A percentile compares a stretch with the other conserved stretches of the same genome.
These are phyloP conservation scores for Drosophila conformis DNA, from an alignment of 2,888 invertebrate species.

Conservation along the genomic window DNA sequence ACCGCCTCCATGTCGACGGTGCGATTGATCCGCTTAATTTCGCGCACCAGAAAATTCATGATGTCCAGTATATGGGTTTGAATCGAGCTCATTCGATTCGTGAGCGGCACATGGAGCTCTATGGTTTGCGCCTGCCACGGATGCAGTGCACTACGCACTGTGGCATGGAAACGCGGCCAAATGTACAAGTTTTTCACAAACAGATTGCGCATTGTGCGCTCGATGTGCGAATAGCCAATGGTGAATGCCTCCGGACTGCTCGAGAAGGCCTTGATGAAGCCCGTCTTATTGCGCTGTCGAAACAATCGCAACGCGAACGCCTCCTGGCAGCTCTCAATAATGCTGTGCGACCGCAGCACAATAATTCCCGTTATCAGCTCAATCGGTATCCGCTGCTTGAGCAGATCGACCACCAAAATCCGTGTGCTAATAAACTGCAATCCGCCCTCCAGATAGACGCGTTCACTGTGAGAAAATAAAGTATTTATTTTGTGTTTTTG, in stretches of 20 bases:
- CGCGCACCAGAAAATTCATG: slow-evolving; percentile 96
- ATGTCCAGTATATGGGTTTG: slow-evolving; percentile 96
- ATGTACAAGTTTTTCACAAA: slow-evolving; percentile 96
- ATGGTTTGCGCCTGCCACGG: slow-evolving; percentile 90
- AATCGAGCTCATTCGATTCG: slow-evolving; percentile 91
- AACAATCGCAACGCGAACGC: slow-evolving; percentile 97
- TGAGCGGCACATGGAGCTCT: slow-evolving; percentile 94
- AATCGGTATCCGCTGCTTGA: slow-evolving; percentile 95
- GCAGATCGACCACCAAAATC: slow-evolving; percentile 97
- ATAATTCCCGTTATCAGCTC: slow-evolving; percentile 95
- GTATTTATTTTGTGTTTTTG: neutral
- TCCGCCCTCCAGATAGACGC: slow-evolving; percentile 96
- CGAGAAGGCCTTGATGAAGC: slow-evolving; percentile 98
- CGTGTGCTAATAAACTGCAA: slow-evolving; percentile 97
- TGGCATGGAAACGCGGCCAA: slow-evolving; percentile 92
- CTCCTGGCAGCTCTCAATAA: slow-evolving; percentile 96
- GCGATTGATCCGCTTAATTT: slow-evolving; percentile 94
- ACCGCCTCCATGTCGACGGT: slow-evolving; percentile 92
- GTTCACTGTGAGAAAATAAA: slow-evolving; percentile 87
- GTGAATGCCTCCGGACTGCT: slow-evolving; percentile 95
- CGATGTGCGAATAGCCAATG: slow-evolving; percentile 95
- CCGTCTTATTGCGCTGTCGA: slow-evolving; percentile 96
- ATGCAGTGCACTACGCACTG: slow-evolving; percentile 86
- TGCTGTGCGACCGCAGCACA: slow-evolving; percentile 94
- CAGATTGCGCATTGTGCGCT: slow-evolving; percentile 96